Evolutionary conservation across 2,888 invertebrate genomes (phyloP).

Genomic region (Eremobia ochroleuca): DNA sequence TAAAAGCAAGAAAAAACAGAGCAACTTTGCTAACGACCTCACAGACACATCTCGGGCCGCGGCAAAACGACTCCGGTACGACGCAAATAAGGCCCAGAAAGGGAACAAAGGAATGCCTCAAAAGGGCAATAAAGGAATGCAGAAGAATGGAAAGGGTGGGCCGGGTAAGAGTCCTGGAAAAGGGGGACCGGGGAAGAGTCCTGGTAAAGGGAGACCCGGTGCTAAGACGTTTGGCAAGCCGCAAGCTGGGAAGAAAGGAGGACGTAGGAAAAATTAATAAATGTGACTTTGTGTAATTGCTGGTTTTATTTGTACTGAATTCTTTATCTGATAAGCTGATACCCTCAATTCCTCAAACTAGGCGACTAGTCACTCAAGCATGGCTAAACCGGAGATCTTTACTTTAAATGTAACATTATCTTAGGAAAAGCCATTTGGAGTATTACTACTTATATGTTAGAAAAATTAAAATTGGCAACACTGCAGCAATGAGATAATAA

Average conservation of each 20-base stretch:
- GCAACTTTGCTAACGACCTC: conserved; percentile 95
- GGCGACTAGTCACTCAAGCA: neutral
- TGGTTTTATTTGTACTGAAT: conserved; percentile 39
- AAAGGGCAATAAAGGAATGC: conserved; percentile 78
- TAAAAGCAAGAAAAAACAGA: conserved; percentile 90
- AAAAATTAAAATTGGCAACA: conserved; percentile 25
- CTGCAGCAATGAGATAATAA: no score
- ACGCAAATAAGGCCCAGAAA: conserved; percentile 89
- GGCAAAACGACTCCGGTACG: conserved; percentile 94
- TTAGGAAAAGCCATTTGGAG: neutral
- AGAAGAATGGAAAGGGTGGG: conserved; percentile 60
- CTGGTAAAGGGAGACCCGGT: conserved; percentile 65
- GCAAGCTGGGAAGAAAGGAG: conserved; percentile 77
- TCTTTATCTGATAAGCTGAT: neutral
- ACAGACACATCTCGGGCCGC: conserved; percentile 95
- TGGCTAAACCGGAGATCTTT: neutral
- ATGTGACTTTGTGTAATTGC: conserved; percentile 53
- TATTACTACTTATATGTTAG: conserved; percentile 34
- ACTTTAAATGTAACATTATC: neutral
- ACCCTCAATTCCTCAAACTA: neutral
- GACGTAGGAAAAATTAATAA: conserved; percentile 78
- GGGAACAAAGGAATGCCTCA: conserved; percentile 79
- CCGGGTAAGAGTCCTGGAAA: conserved; percentile 62
- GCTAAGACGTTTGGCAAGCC: conserved; percentile 85
- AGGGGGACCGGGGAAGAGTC: conserved; percentile 61